Conservation (phyloP, 2,113 vertebrate species). For the Vidua chalybeata region DNA sequence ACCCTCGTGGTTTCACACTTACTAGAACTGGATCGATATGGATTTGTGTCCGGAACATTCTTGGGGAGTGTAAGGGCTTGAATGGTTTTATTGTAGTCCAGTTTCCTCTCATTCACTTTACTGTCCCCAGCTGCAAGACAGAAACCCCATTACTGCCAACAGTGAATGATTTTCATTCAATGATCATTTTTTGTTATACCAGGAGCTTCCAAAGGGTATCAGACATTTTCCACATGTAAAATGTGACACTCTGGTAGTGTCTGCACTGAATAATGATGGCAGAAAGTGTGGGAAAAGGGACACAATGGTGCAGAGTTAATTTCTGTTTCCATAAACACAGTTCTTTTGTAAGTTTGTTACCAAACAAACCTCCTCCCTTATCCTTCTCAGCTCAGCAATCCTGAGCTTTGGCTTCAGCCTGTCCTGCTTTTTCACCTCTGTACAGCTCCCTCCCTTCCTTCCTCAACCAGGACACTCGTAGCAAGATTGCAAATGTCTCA, state of each 20-base stretch:
- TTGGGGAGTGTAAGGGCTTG: constrained; percentile 89
- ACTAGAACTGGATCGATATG: constrained; percentile 89
- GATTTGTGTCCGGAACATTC: constrained; percentile 92
- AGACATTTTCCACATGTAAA: neutral
- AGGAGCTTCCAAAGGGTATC: neutral
- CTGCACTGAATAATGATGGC: neutral
- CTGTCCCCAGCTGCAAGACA: constrained; percentile 87
- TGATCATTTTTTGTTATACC: neutral
- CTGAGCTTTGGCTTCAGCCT: neutral
- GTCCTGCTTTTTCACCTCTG: neutral
- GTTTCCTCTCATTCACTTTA: constrained; percentile 91
- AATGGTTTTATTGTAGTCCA: constrained; percentile 93
- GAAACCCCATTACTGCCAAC: neutral
- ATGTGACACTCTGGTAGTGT: neutral
- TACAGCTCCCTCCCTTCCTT: neutral
- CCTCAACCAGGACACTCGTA: neutral
- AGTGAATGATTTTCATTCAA: neutral
- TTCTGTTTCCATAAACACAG: neutral
- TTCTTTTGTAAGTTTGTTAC: neutral
- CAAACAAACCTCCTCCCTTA: neutral
- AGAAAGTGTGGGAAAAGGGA: neutral
- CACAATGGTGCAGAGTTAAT: neutral
- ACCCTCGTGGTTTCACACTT: constrained; percentile 42
- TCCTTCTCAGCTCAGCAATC: neutral
- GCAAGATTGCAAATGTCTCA: constrained; percentile 68